Percentiles rank a stretch among this genome's conserved stretches.
Conservation (phyloP, 2,113 vertebrate genomes). For the Ariopsis seemanni region DNA sequence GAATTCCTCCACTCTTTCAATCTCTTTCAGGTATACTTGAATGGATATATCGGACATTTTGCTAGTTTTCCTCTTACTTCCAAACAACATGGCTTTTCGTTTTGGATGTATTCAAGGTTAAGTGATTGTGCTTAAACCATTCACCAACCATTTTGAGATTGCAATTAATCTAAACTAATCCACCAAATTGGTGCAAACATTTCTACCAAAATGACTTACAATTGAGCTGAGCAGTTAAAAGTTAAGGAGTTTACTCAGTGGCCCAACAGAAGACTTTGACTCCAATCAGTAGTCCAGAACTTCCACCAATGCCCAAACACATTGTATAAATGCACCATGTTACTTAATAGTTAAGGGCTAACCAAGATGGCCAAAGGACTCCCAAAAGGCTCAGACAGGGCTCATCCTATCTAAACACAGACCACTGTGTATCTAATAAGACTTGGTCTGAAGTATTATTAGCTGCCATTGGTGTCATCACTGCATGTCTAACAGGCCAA, state of each 20-base stretch:
- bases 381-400: too few relatives aligned
- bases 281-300: not conserved
- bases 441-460: not conserved
- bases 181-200: not conserved
- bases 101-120: too few relatives aligned
- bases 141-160: too few relatives aligned
- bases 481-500: conserved; percentile 11
- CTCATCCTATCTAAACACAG: not conserved
- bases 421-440: conserved; percentile 12
- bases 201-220: not conserved
- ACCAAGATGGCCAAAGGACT: too few relatives aligned
- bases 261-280: not conserved
- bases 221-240: not conserved
- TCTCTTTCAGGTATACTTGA: too few relatives aligned
- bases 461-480: conserved; percentile 13
- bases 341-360: not conserved
- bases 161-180: not conserved
- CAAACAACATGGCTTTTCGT: too few relatives aligned
- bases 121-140: too few relatives aligned
- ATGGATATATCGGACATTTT: too few relatives aligned
- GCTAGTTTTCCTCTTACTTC: too few relatives aligned
- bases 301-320: not conserved
- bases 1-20: too few relatives aligned
- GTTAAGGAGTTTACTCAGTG: not conserved
- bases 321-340: not conserved